Evolutionary conservation across 2,888 invertebrate genomes (phyloP), one percentile per base, ranked within the genome.

Genomic region (Hydriomena furcata): DNA sequence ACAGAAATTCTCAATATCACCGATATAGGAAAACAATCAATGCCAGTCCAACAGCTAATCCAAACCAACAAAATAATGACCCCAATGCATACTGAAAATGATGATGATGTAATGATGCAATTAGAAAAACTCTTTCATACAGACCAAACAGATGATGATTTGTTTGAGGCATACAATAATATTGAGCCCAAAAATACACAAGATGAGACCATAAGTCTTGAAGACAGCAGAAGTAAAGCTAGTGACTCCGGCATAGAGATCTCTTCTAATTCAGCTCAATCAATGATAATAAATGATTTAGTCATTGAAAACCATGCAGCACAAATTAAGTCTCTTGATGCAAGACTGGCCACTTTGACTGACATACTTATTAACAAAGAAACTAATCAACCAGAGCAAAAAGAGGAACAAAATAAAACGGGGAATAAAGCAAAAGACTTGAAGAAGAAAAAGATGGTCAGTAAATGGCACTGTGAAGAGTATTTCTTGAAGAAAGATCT

Each of bases 401-500:
- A 27, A 23, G 48, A 59, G 34, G 68, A 66, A 58, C 50, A 42
- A 17, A 73, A 61, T 62, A 52, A 28, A 7, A 43, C 11, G 36
- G 28, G 8, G 11, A 40, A 28, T 5, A 52, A 11, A 34, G 52
- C 42, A 11, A 52, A 52, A 11, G 42, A 42, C 12, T 6, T 52
- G 1, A 60, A 58, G 34, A 60, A 58, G 42, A 46, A 46, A 20
- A 58, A 58, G 44, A 65, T 63, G 30, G 63, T 67, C 17, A 81
- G 73, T 58, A 88, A 85, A 66, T 91, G 91, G 91, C 52, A 84
- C 17, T 91, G 91, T 70, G 91, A 91, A 61, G 84, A 86, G 55
- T 88, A 87, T 58, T 88, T 79, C 60, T 68, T 83, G 27, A 91
- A 84, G 68, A 71, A 75, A 36, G 76, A 75, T 55, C 65, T 90